A percentile compares a stretch with the other conserved stretches of the same genome.
Conservation (phyloP, 2,888 invertebrate genomes). For the Pyrocoelia pectoralis region DNA sequence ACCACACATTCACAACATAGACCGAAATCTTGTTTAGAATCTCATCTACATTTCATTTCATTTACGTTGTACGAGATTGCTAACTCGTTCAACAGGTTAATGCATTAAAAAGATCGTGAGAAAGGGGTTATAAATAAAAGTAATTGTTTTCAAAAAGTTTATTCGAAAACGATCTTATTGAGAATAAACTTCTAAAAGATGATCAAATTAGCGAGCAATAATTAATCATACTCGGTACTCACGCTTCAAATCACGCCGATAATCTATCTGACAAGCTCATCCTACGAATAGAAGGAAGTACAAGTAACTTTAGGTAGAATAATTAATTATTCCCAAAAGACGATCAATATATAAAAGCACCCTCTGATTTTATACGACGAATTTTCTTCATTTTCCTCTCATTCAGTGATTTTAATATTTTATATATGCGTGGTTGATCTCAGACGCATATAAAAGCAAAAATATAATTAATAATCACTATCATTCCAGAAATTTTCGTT, state of each 20-base stretch:
- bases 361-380: background rate
- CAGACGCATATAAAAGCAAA: too few species aligned
- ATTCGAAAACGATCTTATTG: slow-evolving; percentile 8
- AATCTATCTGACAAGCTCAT: background rate
- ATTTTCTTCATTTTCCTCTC: too few species aligned
- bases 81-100: slow-evolving; percentile 36
- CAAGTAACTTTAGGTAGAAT: slow-evolving; percentile 14
- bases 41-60: slow-evolving; percentile 34
- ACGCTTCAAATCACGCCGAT: background rate
- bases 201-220: background rate
- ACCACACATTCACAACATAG: slow-evolving; percentile 18
- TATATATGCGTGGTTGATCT: too few species aligned
- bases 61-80: slow-evolving; percentile 32
- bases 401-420: too few species aligned
- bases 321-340: slow-evolving; percentile 27
- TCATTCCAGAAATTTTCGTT: too few species aligned
- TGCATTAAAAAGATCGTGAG: slow-evolving; percentile 35
- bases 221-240: background rate
- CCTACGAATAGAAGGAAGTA: slow-evolving; percentile 22
- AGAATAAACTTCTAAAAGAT: slow-evolving; percentile 1
- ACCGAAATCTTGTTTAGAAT: slow-evolving; percentile 32
- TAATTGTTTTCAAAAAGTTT: slow-evolving; percentile 9
- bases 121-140: slow-evolving; percentile 25
- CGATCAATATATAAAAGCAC: slow-evolving; percentile 14
- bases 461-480: too few species aligned